These are phyloP conservation scores for Labrus mixtus DNA, from an alignment of 2,113 vertebrate genomes.

Conservation along the genomic window DNA sequence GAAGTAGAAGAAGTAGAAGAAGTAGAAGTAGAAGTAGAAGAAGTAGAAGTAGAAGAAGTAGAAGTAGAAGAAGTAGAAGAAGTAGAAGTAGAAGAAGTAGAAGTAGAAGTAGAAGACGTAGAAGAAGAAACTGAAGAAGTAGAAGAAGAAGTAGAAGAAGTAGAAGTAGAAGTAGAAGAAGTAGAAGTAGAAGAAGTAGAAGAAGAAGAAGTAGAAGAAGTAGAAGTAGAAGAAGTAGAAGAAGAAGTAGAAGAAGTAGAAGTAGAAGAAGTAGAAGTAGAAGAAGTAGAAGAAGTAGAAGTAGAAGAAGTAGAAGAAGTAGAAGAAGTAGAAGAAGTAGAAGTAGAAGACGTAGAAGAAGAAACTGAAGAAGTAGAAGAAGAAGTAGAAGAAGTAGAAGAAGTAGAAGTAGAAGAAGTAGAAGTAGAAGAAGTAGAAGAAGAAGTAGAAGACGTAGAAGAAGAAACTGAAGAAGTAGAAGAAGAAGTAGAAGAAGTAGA, in stretches of 20 bases:
- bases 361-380: too few relatives aligned
- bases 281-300: constrained; percentile 10
- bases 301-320: constrained; percentile 11
- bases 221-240: neutral
- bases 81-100: neutral
- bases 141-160: constrained; percentile 20
- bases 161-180: too few relatives aligned
- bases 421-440: constrained; percentile 14
- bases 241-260: constrained; percentile 16
- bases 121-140: too few relatives aligned
- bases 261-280: constrained; percentile 3
- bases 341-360: too few relatives aligned
- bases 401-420: neutral
- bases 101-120: too few relatives aligned
- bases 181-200: neutral
- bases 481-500: neutral
- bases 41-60: constrained; percentile 5
- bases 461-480: too few relatives aligned
- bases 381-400: neutral
- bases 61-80: constrained; percentile 2
- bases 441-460: constrained; percentile 17
- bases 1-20: constrained; percentile 9
- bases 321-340: neutral
- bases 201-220: too few relatives aligned
- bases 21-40: constrained; percentile 15